Evolutionary conservation across 1,140 invertebrate species (phyloP).

Genomic region (Linepithema humile): DNA sequence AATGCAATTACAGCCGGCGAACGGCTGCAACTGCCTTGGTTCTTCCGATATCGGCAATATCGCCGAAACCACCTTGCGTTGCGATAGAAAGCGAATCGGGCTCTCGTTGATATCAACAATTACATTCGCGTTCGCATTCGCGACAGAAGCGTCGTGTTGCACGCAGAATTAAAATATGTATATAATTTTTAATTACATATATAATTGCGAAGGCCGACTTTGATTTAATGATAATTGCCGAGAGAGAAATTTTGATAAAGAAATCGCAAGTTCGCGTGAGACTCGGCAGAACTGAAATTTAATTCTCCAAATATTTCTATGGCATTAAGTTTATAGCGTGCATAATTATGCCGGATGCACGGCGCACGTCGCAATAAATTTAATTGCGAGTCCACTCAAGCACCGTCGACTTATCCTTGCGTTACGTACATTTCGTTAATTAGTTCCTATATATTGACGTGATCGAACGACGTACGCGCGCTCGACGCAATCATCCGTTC

Average conservation of each 20-base stretch:
- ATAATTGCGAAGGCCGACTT: not conserved
- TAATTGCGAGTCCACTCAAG: constrained; percentile 58
- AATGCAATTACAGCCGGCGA: constrained; percentile 17
- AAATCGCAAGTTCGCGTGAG: not conserved
- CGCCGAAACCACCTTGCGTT: not conserved
- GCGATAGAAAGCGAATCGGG: not conserved
- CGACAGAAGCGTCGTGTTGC: not conserved
- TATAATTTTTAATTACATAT: not conserved
- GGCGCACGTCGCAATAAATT: constrained; percentile 45
- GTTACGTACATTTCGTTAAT: constrained; percentile 33
- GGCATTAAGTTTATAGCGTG: not conserved
- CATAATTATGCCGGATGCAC: constrained; percentile 47
- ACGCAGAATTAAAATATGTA: too few species aligned
- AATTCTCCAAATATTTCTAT: not conserved
- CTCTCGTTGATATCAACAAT: not conserved
- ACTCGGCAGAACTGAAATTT: not conserved
- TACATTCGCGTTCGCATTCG: not conserved
- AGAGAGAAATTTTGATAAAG: not conserved
- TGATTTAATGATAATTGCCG: not conserved
- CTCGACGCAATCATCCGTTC: too few species aligned
- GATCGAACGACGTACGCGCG: constrained; percentile 5
- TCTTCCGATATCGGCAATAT: not conserved
- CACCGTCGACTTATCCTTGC: constrained; percentile 26
- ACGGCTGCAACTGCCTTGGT: not conserved
- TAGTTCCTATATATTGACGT: constrained; percentile 39